Percentiles rank a stretch among this genome's conserved stretches.
These are phyloP conservation scores for Pluvialis apricaria DNA, from an alignment of 2,113 vertebrate species.

Conservation along the genomic window DNA sequence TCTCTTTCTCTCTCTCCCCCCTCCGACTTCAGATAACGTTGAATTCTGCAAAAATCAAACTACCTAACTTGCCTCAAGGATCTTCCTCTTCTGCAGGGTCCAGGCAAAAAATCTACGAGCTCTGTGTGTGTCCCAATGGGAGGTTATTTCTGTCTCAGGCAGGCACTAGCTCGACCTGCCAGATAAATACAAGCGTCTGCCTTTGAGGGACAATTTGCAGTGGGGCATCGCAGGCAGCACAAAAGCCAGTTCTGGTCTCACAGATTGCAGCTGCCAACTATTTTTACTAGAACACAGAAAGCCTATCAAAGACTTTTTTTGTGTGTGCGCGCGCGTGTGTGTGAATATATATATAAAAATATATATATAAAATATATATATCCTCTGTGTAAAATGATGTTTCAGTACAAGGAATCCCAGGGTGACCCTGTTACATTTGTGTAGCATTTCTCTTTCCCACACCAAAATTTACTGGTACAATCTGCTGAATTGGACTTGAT, in stretches of 20 bases:
- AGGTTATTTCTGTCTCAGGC: slow-evolving; percentile 95
- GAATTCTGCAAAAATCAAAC: slow-evolving; percentile 90
- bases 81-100: slow-evolving; percentile 86
- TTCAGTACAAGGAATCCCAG: slow-evolving; percentile 86
- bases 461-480: slow-evolving; percentile 16
- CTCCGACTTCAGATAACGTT: slow-evolving; percentile 84
- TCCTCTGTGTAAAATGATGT: slow-evolving; percentile 82
- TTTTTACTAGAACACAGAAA: slow-evolving; percentile 82
- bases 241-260: slow-evolving; percentile 66
- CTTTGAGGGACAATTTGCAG: slow-evolving; percentile 77
- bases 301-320: slow-evolving; percentile 77
- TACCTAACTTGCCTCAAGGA: slow-evolving; percentile 91
- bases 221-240: slow-evolving; percentile 61
- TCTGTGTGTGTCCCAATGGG: slow-evolving; percentile 95
- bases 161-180: slow-evolving; percentile 91
- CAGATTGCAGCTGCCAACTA: slow-evolving; percentile 72
- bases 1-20: neutral
- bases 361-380: slow-evolving; percentile 82
- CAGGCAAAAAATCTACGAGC: slow-evolving; percentile 94
- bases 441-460: slow-evolving; percentile 60
- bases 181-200: slow-evolving; percentile 94
- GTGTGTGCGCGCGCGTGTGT: slow-evolving; percentile 53
- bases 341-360: slow-evolving; percentile 54
- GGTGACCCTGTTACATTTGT: slow-evolving; percentile 81
- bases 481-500: slow-evolving; percentile 33